Percentiles rank a stretch among this genome's conserved stretches.
phyloP scores from a whole-genome alignment of 2,888 invertebrate species.

The Meiosimyza decipiens region DNA sequence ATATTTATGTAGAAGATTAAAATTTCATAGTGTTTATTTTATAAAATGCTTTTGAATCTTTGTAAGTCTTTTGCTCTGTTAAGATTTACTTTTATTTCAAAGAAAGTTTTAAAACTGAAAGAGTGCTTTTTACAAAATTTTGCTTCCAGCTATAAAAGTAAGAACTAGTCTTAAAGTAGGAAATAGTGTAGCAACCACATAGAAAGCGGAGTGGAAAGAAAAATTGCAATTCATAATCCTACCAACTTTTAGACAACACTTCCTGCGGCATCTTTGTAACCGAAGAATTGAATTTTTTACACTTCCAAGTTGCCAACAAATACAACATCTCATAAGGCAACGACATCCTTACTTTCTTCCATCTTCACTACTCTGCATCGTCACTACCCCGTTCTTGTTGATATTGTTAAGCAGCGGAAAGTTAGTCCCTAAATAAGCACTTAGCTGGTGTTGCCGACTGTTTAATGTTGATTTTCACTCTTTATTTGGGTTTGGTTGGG shows the following conservation, averaged over 20 bases:
- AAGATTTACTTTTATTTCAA: too few species aligned
- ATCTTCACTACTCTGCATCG: background rate
- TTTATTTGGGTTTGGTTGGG: background rate
- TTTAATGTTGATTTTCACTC: background rate
- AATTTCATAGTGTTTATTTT: too few species aligned
- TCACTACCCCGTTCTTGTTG: background rate
- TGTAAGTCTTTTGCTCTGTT: too few species aligned
- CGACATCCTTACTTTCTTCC: background rate
- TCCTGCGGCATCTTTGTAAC: background rate
- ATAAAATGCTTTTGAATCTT: too few species aligned
- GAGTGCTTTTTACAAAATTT: too few species aligned
- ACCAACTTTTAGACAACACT: background rate
- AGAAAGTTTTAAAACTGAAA: too few species aligned
- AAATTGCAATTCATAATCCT: slow-evolving; percentile 20
- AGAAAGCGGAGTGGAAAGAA: background rate
- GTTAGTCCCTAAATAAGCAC: slow-evolving; percentile 27
- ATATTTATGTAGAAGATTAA: too few species aligned
- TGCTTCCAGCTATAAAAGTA: too few species aligned
- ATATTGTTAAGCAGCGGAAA: slow-evolving; percentile 6
- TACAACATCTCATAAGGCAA: background rate
- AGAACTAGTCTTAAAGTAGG: too few species aligned
- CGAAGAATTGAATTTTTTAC: background rate
- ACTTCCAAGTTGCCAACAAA: background rate
- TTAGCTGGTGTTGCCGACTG: slow-evolving; percentile 18
- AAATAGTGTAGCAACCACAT: too few species aligned